Evolutionary conservation across 2,113 vertebrate species (phyloP), one percentile per base, ranked within the genome.

Genomic region (Nematolebias whitei): DNA sequence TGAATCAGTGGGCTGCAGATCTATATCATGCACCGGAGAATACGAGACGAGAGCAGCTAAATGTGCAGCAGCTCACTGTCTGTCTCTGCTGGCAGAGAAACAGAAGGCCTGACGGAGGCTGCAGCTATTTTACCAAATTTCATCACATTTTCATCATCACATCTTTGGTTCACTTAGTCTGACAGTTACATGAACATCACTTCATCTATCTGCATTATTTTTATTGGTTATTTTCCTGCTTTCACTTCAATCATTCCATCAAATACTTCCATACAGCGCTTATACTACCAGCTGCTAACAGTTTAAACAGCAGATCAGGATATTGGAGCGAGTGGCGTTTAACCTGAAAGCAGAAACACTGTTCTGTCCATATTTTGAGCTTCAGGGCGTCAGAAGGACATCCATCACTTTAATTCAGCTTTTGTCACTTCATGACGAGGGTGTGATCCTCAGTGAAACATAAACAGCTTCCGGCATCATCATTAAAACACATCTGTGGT

Each of bases 1-100:
- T 72, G 76, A 87, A 70, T 80, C 79, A 77, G 85, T 70, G 63
- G 69, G 41, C 26, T 51, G 50, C 39, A 75, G 56, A 69, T 76
- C 63, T 71, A 51, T 66, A 66, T 74, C 51, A 67, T 65, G 57
- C 67, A 63, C 40, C 56, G 15, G 1, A 20, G 40, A 56, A 52
- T 70, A 26, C 18, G 48, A 68, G 60, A 75, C 5, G 40, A 48
- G 44, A n/a, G n/a, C 53, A 59, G 45, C 59, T 16, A 61, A 59
- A 68, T n/a, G 67, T 55, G 76, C 50, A 54, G 68, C 12, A 35
- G 68, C 70, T 56, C 60, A 55, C 48, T 53, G 26, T 64, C 58
- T 48, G 47, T 60, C 66, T 68, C 57, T 4, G 74, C 58, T 78
- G 76, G 71, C 74, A 66, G 57, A 60, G 61, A 64, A 79, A 85